phyloP scores from a whole-genome alignment of 2,797 vertebrate species.

The Tapera naevia region DNA sequence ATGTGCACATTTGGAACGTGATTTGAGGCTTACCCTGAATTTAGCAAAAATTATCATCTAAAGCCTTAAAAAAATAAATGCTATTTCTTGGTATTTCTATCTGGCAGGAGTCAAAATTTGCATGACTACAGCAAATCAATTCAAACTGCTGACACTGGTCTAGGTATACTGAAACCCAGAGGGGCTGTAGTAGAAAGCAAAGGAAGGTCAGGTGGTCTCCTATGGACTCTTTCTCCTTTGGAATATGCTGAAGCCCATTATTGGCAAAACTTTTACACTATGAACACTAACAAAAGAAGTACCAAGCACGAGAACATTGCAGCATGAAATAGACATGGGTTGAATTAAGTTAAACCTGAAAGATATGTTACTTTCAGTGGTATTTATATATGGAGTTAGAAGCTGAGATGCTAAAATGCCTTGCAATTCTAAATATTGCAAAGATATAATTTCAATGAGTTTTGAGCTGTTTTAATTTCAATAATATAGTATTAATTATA shows the following conservation, averaged over 20 bases:
- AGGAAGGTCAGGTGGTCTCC: not conserved
- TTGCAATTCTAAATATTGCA: not conserved
- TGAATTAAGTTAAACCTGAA: not conserved
- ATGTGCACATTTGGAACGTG: not conserved
- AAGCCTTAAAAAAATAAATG: not conserved
- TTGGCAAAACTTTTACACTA: not conserved
- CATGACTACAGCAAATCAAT: not conserved
- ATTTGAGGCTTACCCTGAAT: not conserved
- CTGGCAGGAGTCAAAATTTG: not conserved
- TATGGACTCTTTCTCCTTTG: not conserved
- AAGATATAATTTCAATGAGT: not conserved
- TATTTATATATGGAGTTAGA: not conserved
- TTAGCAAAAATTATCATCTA: not conserved
- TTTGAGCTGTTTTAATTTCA: not conserved
- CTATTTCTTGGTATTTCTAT: not conserved
- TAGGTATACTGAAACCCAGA: not conserved
- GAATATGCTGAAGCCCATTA: not conserved
- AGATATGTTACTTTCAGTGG: not conserved
- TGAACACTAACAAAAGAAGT: not conserved
- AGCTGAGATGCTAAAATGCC: not conserved
- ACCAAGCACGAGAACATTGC: not conserved
- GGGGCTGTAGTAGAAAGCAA: not conserved
- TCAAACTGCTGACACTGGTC: not conserved
- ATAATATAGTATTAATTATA: not conserved
- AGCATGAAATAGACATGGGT: not conserved